A percentile compares a stretch with the other conserved stretches of the same genome.
Evolutionary conservation across 64 coral and sea anemone genomes (phyloP).

Genomic region (Astreopora myriophthalma): DNA sequence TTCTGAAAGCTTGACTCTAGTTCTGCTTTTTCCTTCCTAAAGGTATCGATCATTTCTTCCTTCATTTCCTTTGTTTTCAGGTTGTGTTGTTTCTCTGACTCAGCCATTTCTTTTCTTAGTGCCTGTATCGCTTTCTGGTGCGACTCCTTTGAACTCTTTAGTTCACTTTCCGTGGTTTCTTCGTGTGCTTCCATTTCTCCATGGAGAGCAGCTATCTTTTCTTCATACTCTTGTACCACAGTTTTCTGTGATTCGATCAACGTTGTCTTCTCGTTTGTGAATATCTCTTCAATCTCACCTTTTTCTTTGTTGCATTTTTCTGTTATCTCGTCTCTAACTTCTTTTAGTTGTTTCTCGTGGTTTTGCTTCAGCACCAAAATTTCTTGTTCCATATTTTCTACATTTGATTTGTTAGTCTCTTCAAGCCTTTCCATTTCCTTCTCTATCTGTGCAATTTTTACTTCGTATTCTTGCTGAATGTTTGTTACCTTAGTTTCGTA

Average conservation of each 20-base stretch:
- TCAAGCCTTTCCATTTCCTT: constrained; percentile 14
- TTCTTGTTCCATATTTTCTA: constrained; percentile 3
- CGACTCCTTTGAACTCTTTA: constrained; percentile 2
- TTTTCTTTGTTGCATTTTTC: constrained; percentile 49
- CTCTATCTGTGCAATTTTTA: constrained; percentile 23
- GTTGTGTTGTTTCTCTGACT: constrained; percentile 12
- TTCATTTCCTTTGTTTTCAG: constrained; percentile 33
- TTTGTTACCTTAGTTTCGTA: constrained; percentile 22
- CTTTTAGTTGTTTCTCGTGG: constrained; percentile 45
- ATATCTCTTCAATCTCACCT: constrained; percentile 44
- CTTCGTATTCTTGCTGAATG: constrained; percentile 34
- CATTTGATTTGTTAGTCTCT: constrained; percentile 1
- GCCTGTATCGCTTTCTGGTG: not conserved
- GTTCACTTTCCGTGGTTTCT: constrained; percentile 21
- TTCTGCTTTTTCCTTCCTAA: not conserved
- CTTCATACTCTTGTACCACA: constrained; percentile 46
- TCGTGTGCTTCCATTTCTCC: not conserved
- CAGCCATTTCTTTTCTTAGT: constrained; percentile 37
- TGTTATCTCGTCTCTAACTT: constrained; percentile 43
- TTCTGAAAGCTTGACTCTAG: constrained; percentile 12
- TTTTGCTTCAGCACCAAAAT: not conserved
- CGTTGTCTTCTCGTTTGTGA: constrained; percentile 8
- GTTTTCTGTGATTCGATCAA: constrained; percentile 16
- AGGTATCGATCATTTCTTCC: constrained; percentile 24
- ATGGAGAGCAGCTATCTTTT: not conserved